A percentile compares a stretch with the other conserved stretches of the same genome.
phyloP scores from a whole-genome alignment of 2,888 invertebrate species.

The Macrosoma leucophasiata region DNA sequence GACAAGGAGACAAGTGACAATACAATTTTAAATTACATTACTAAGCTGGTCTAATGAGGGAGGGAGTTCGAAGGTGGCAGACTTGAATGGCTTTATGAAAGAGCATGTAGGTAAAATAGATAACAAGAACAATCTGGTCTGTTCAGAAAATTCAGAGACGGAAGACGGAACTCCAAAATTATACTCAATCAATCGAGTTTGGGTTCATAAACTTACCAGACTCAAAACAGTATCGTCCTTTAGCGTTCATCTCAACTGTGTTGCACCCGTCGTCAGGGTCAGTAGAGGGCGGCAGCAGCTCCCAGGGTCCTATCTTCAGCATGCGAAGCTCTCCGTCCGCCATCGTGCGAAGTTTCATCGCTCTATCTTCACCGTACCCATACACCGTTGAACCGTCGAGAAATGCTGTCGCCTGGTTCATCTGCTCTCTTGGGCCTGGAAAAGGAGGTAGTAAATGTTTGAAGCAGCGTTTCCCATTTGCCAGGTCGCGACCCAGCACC shows the following conservation, averaged over 20 bases:
- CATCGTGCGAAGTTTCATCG: slow-evolving; percentile 63
- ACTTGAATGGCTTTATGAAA: neutral
- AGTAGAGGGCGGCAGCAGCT: slow-evolving; percentile 81
- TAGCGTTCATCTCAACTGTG: slow-evolving; percentile 77
- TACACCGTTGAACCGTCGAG: slow-evolving; percentile 91
- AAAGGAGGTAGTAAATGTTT: too few species aligned
- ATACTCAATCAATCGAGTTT: too few species aligned
- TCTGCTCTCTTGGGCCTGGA: slow-evolving; percentile 84
- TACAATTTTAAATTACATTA: too few species aligned
- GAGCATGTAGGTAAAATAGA: too few species aligned
- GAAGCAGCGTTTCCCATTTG: too few species aligned
- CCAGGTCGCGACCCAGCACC: too few species aligned
- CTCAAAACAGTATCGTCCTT: slow-evolving; percentile 87
- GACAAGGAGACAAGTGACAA: too few species aligned
- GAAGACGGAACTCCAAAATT: too few species aligned
- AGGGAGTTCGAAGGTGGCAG: neutral
- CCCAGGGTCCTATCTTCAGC: slow-evolving; percentile 78
- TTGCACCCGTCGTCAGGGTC: slow-evolving; percentile 87
- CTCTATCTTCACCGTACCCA: slow-evolving; percentile 76
- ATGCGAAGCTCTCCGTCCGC: slow-evolving; percentile 79
- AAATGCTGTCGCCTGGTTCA: slow-evolving; percentile 89
- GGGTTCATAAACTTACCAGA: slow-evolving; percentile 71
- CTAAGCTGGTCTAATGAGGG: neutral
- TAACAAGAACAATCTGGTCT: too few species aligned
- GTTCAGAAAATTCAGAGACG: too few species aligned